Evolutionary conservation across 1,140 invertebrate genomes (phyloP).

Genomic region (Monomorium pharaonis): DNA sequence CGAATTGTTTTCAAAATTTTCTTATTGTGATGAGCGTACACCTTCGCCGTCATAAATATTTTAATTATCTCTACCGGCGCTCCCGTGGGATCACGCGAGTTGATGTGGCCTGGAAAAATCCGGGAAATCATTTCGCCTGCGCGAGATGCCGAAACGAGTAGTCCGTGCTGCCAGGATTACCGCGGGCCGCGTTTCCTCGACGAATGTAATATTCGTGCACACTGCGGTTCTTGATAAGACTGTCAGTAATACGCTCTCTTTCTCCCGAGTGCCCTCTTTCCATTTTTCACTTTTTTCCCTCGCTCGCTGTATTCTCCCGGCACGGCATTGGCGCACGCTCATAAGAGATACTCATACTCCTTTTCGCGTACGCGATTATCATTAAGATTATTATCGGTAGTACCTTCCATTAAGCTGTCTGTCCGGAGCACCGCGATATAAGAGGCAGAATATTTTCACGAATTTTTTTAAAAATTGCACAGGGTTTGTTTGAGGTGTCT

Average conservation of each 20-base stretch:
- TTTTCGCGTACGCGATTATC: constrained; percentile 67
- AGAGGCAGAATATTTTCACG: background rate
- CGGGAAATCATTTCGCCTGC: constrained; percentile 36
- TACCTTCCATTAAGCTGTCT: constrained; percentile 17
- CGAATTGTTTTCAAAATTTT: constrained; percentile 17
- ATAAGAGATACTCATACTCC: constrained; percentile 17
- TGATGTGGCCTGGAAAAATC: constrained; percentile 47
- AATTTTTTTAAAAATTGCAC: constrained; percentile 16
- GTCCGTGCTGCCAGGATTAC: constrained; percentile 21
- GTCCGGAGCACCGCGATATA: background rate
- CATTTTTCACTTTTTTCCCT: constrained; percentile 13
- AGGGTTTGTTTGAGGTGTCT: background rate
- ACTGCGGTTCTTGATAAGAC: constrained; percentile 57
- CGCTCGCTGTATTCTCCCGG: background rate
- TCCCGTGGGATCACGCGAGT: constrained; percentile 5
- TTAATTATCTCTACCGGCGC: constrained; percentile 30
- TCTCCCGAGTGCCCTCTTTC: background rate
- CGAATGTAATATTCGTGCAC: constrained; percentile 66
- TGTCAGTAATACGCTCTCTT: constrained; percentile 45
- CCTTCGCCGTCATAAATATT: constrained; percentile 24
- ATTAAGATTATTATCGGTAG: constrained; percentile 61
- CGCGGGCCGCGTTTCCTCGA: constrained; percentile 16
- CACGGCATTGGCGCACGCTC: constrained; percentile 4
- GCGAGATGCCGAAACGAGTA: constrained; percentile 28
- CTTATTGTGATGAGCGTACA: background rate